Evolutionary conservation across 2,888 invertebrate genomes (phyloP), one percentile per base, ranked within the genome.

Genomic region (Agrochola lota): DNA sequence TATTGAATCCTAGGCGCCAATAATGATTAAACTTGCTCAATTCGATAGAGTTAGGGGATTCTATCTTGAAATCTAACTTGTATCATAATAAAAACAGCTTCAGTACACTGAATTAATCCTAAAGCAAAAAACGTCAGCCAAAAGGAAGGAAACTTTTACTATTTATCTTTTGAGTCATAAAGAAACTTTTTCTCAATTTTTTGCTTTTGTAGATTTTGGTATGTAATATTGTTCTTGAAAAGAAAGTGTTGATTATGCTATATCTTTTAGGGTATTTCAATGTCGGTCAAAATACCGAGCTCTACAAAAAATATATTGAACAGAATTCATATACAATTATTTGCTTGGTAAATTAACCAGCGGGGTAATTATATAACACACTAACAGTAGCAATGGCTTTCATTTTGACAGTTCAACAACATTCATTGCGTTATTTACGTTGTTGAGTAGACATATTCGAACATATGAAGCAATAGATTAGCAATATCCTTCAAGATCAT

Each of bases 161-260:
- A 76, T 76, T 77, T 76, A 8, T 76, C 52, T 62, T 67, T 49
- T 15, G 8, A 17, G 59, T 43, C 40, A 23, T 62, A 23, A 26
- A 43, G n/a, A n/a, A 66, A 57, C 26, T 49, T 66, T 64, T 63
- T 26, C 26, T 46, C 23, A 46, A 64, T 57, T 26, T 35, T 8
- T 75, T 60, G 30, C 76, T 77, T 67, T 77, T 60, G 26, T 75
- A 63, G 6, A 23, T 63, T 9, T 7, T 40, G 2, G 8, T 30
- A n/a, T 12, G 20, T 7, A 26, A 35, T 57, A n/a, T 46, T 72
- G 15, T 46, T 46, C 30, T 46, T 46, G 20, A 57, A 71, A 71
- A 46, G 0, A 46, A 30, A 57, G n/a, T 57, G 30, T 12, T 43
- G 3, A 17, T 55, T 46, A 17, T 59, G 23, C 3, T 46, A n/a